Percentiles rank a stretch among this genome's conserved stretches.
Evolutionary conservation across 2,888 invertebrate species (phyloP).

Genomic region (Drosophila nr. medialis): DNA sequence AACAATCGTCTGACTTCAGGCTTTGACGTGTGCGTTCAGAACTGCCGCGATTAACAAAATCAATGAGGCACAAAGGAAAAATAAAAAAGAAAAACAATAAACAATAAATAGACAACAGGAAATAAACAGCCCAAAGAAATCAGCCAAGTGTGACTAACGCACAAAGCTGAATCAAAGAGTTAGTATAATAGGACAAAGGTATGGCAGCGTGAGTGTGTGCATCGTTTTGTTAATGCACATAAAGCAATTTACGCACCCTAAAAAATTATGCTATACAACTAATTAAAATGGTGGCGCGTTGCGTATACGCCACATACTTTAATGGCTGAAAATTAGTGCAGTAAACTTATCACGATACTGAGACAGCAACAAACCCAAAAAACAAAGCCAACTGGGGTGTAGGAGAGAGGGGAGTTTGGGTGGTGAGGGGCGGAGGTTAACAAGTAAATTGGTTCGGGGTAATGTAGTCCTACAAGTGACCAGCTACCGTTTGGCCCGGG

Average conservation of each 20-base stretch:
- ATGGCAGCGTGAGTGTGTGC: constrained; percentile 1
- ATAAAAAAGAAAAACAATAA: background rate
- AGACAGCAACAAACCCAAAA: constrained; percentile 27
- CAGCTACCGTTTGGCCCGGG: constrained; percentile 52
- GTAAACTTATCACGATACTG: constrained; percentile 58
- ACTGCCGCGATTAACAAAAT: constrained; percentile 45
- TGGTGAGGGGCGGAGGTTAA: constrained; percentile 6
- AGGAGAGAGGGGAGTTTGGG: constrained; percentile 5
- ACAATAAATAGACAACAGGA: constrained; percentile 4
- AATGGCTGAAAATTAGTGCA: constrained; percentile 73
- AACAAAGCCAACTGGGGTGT: constrained; percentile 23
- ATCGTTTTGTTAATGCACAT: constrained; percentile 25
- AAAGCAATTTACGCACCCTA: constrained; percentile 42
- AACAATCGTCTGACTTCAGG: constrained; percentile 6
- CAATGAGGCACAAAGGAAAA: constrained; percentile 41
- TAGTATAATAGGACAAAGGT: constrained; percentile 26
- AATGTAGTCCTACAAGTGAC: constrained; percentile 50
- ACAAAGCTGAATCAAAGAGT: constrained; percentile 56
- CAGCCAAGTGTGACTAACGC: constrained; percentile 63
- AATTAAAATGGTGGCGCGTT: constrained; percentile 59
- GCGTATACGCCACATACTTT: constrained; percentile 51
- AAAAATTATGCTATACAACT: constrained; percentile 48
- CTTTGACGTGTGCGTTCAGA: constrained; percentile 58
- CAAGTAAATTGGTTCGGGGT: constrained; percentile 9
- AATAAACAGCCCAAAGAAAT: constrained; percentile 35